Conservation (phyloP, 2,888 invertebrate species). For the Isotomurus palustris region DNA sequence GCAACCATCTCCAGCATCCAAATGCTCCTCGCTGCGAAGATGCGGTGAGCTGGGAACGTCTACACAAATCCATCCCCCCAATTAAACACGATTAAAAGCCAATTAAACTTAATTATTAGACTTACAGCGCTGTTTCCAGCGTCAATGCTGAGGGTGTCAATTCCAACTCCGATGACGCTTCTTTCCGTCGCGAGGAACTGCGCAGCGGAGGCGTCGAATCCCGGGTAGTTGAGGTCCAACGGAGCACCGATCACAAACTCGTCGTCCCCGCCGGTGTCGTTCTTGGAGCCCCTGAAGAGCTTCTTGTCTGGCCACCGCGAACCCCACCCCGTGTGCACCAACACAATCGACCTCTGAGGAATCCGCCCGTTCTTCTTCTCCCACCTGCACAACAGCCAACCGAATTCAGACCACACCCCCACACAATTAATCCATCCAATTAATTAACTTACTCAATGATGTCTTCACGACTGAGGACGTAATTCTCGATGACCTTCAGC, state of each 20-base stretch:
- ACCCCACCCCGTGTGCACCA: constrained; percentile 24
- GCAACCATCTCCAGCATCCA: constrained; percentile 40
- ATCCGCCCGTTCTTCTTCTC: constrained; percentile 27
- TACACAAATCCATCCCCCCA: no score
- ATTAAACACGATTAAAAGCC: no score
- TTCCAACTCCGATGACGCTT: constrained; percentile 39
- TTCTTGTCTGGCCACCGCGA: constrained; percentile 15
- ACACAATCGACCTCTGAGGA: constrained; percentile 18
- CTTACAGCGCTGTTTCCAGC: constrained; percentile 30
- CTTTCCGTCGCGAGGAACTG: constrained; percentile 31
- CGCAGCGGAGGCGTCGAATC: constrained; percentile 31
- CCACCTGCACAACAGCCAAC: no score
- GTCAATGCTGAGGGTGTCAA: constrained; percentile 41
- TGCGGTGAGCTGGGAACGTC: constrained; percentile 20
- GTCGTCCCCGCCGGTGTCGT: neutral
- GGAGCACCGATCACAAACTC: constrained; percentile 2
- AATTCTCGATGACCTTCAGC: constrained; percentile 20
- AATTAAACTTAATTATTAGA: no score
- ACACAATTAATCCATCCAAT: no score
- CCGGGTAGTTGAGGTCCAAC: constrained; percentile 28
- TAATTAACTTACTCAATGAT: no score
- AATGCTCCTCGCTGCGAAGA: constrained; percentile 21
- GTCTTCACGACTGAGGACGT: constrained; percentile 24
- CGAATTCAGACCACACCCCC: no score
- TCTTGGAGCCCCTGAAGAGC: constrained; percentile 22